phyloP scores from a whole-genome alignment of 2,888 invertebrate species.

The Theristus sp. region DNA sequence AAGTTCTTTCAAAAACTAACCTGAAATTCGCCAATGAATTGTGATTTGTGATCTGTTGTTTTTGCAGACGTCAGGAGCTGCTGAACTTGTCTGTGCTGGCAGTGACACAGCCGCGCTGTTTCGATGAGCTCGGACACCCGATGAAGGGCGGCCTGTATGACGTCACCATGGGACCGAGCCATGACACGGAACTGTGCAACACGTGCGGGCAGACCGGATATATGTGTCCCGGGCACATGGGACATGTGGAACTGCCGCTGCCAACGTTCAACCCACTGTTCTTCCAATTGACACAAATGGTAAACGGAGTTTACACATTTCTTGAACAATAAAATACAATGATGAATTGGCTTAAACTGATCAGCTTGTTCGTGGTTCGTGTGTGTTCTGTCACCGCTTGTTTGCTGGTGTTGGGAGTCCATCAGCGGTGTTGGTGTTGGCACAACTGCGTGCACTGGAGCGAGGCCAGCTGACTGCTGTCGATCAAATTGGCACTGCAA shows the following conservation, averaged over 20 bases:
- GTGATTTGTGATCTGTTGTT: background rate
- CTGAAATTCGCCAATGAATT: too few relatives aligned
- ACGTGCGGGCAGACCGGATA: slow-evolving; percentile 19
- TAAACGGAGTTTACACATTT: too few relatives aligned
- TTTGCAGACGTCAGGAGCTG: background rate
- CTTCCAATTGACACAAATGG: slow-evolving; percentile 49
- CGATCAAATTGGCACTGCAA: slow-evolving; percentile 6
- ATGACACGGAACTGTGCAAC: slow-evolving; percentile 12
- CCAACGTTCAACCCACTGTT: slow-evolving; percentile 78
- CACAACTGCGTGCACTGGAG: slow-evolving; percentile 43
- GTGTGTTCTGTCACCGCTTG: slow-evolving; percentile 34
- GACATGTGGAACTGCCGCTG: slow-evolving; percentile 72
- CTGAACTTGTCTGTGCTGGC: background rate
- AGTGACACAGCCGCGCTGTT: slow-evolving; percentile 33
- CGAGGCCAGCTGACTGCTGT: slow-evolving; percentile 18
- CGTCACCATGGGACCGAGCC: slow-evolving; percentile 47
- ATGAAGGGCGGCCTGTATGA: slow-evolving; percentile 75
- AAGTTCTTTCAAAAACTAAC: background rate
- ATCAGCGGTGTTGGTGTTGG: slow-evolving; percentile 42
- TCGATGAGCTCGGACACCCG: slow-evolving; percentile 64
- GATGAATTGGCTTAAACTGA: too few relatives aligned
- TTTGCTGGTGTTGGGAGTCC: slow-evolving; percentile 16
- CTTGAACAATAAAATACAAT: too few relatives aligned
- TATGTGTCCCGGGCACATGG: slow-evolving; percentile 61
- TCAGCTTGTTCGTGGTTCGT: slow-evolving; percentile 34